These are phyloP conservation scores for Spodoptera frugiperda DNA, from an alignment of 1,140 invertebrate genomes.

Conservation along the genomic window DNA sequence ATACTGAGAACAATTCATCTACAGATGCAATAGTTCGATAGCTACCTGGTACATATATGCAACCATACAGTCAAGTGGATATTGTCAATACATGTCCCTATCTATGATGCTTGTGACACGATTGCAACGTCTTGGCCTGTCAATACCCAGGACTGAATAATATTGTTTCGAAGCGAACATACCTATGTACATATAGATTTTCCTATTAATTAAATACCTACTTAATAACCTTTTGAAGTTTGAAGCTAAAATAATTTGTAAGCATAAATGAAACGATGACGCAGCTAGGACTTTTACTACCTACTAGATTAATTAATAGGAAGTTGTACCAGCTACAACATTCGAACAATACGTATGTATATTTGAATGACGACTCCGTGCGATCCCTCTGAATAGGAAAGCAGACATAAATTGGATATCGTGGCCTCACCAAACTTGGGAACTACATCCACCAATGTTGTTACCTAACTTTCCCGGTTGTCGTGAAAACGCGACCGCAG, in stretches of 20 bases:
- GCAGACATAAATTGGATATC: slow-evolving; percentile 26
- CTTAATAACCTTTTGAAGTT: no score
- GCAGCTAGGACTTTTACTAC: not conserved
- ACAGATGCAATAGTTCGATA: not conserved
- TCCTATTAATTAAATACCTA: no score
- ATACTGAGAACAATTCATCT: slow-evolving; percentile 1
- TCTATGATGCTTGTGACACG: no score
- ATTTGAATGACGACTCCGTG: not conserved
- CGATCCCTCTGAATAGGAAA: not conserved
- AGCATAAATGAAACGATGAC: no score
- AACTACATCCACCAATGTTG: slow-evolving; percentile 29
- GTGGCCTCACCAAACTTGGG: slow-evolving; percentile 30
- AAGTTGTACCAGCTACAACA: not conserved
- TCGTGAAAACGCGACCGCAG: slow-evolving; percentile 19
- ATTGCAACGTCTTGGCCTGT: no score
- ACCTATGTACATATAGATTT: no score
- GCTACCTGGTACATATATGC: not conserved
- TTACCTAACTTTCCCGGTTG: slow-evolving; percentile 30
- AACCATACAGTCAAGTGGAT: slow-evolving; percentile 1
- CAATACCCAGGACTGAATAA: no score
- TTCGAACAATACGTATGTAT: not conserved
- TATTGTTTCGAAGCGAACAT: no score
- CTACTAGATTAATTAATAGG: not conserved
- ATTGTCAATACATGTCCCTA: not conserved
- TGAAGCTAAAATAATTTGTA: no score